Evolutionary conservation across 2,888 invertebrate genomes (phyloP), one percentile per base, ranked within the genome.

Genomic region (Platypus cylindrus): DNA sequence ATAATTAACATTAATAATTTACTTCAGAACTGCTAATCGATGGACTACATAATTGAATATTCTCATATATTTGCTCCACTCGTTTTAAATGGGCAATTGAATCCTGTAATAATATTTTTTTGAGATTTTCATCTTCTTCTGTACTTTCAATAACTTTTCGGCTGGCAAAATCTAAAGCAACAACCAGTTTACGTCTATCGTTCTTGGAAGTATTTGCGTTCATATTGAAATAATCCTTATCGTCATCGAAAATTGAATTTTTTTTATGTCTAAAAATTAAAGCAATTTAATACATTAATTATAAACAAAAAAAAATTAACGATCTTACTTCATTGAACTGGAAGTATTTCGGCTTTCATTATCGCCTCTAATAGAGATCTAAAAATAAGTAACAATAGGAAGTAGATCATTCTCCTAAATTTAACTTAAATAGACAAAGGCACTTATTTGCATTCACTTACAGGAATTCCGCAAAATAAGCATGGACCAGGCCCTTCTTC

Each of bases 401-500:
- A 30, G 24, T 14, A 18, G 31, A 31, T 32, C 20, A 34, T 17
- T 28, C 12, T 27, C n/a, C 17, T 11, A 25, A 13, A 31, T 23
- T 28, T 32, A 22, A 9, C 15, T 22, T 17, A 1, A 36, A 14
- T n/a, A 17, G n/a, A 5, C 5, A 16, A 14, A 17, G 2, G 11
- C n/a, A 12, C n/a, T 9, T 30, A 17, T 24, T 7, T 11, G 5
- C 5, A 7, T 5, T 12, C 12, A 24, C n/a, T 28, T 59, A 97
- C 95, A 58, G 89, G 64, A 50, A 74, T 73, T 1, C 80, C 84
- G 65, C 98, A 98, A 56, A 80, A 91, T 27, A 94, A 71, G 55
- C 98, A 98, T 0, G 94, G 91, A 0, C 98, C 98, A 5, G 93
- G 83, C 1, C 97, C 95, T 65, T 98, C 98, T 63, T 94, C 91